phyloP scores from a whole-genome alignment of 2,888 invertebrate genomes.

The Erebia ligea region DNA sequence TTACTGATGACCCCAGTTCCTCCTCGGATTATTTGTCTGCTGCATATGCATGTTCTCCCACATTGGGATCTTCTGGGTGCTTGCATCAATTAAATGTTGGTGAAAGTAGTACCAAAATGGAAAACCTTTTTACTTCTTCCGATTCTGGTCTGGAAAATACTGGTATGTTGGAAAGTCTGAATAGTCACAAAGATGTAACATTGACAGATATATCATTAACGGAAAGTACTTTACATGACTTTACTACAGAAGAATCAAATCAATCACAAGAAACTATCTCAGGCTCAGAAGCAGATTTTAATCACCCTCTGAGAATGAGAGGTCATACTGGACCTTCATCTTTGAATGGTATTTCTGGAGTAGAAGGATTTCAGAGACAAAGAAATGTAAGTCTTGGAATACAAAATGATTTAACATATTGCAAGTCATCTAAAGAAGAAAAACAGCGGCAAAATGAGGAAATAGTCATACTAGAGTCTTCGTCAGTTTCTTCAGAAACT shows the following conservation, averaged over 20 bases:
- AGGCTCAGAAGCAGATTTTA: conserved; percentile 51
- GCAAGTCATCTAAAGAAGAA: conserved; percentile 78
- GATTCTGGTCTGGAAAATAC: conserved; percentile 79
- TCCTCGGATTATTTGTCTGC: conserved; percentile 75
- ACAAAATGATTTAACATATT: conserved; percentile 49
- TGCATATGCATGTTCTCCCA: conserved; percentile 64
- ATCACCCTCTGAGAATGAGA: conserved; percentile 38
- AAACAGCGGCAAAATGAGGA: conserved; percentile 85
- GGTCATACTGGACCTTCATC: conserved; percentile 42
- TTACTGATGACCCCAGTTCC: conserved; percentile 70
- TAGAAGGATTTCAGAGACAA: conserved; percentile 43
- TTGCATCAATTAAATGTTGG: conserved; percentile 61
- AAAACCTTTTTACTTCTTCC: conserved; percentile 67
- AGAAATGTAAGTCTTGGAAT: conserved; percentile 44
- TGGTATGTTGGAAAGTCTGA: conserved; percentile 65
- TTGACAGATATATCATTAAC: conserved; percentile 69
- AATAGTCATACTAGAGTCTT: conserved; percentile 84
- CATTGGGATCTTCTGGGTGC: conserved; percentile 51
- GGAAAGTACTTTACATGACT: conserved; percentile 71
- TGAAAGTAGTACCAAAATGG: conserved; percentile 64
- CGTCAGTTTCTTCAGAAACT: conserved; percentile 85
- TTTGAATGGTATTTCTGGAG: conserved; percentile 43
- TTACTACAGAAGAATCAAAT: conserved; percentile 60
- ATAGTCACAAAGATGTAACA: conserved; percentile 67
- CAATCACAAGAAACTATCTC: conserved; percentile 52